Evolutionary conservation across 2,797 vertebrate genomes (phyloP), one percentile per base, ranked within the genome.

Genomic region (Ctenopoma multispine): DNA sequence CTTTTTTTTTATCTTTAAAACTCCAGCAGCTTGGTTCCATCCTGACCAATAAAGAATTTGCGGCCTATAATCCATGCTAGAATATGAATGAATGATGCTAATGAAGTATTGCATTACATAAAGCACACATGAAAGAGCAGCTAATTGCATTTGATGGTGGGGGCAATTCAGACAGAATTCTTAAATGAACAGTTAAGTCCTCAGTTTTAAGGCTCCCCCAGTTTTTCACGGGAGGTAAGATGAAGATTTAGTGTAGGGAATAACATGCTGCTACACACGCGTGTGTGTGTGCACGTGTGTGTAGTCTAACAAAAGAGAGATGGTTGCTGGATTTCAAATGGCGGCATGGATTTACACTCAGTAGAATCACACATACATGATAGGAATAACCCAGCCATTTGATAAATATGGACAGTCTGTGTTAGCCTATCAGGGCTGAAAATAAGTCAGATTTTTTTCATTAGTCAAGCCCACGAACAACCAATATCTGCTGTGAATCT

Each of bases 81-180:
- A 96, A 97, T 97, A 95, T 96, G 96, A 99, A 97, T 98, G 97
- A 98, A 98, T 97, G 96, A 97, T 98, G 96, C 97, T 98, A 98
- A 98, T 98, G 97, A 99, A 98, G 96, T 99, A 97, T 97, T 98
- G 97, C 97, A 96, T 99, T 99, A 97, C 96, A 97, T 97, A 98
- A 99, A 98, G 96, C 94, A 95, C 96, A 97, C 96, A 97, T 98
- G 96, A 99, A 98, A 98, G 96, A 96, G 95, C 96, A 94, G 94
- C 97, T 99, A 99, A 99, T 99, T 98, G 97, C 97, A 95, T 99
- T 98, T 97, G 97, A 97, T 97, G 96, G 96, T 93, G 94, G 95
- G 95, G 89, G 85, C 95, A 97, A 98, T 97, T 98, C 97, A 97
- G 96, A 96, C 93, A 93, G 94, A 96, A 96, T 97, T 89, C 96